These are phyloP conservation scores for Tyrophagus putrescentiae DNA, from an alignment of 1,140 invertebrate genomes.

Conservation along the genomic window DNA sequence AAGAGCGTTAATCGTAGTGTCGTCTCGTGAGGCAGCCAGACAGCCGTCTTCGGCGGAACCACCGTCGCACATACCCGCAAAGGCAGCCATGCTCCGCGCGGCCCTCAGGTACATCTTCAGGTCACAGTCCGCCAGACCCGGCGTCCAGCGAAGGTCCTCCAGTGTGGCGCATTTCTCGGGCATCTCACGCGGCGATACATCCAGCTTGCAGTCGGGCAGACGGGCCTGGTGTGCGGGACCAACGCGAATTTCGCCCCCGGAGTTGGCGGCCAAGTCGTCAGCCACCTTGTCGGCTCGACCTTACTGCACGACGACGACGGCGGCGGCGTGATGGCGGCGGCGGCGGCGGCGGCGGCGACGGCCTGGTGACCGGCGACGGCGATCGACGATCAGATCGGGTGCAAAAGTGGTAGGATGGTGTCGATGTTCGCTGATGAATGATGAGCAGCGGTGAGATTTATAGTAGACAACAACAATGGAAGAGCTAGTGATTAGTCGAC, in stretches of 20 bases:
- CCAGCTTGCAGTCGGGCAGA: conserved; percentile 59
- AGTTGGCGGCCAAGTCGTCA: conserved; percentile 44
- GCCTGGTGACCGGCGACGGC: not conserved
- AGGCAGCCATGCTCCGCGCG: conserved; percentile 61
- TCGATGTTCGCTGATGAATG: not conserved
- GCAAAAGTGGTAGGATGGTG: not conserved
- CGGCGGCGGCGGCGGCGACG: not conserved
- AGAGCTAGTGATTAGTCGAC: no score
- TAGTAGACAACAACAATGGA: no score
- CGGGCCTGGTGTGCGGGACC: conserved; percentile 77
- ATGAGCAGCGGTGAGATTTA: no score
- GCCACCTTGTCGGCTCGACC: conserved; percentile 37
- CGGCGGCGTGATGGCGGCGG: not conserved
- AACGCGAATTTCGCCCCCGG: conserved; percentile 85
- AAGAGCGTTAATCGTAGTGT: conserved; percentile 92
- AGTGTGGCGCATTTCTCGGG: conserved; percentile 53
- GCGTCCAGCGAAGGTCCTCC: conserved; percentile 84
- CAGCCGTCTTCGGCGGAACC: conserved; percentile 90
- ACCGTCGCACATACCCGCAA: conserved; percentile 93
- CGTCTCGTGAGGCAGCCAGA: conserved; percentile 83
- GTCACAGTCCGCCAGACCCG: conserved; percentile 76
- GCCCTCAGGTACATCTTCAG: conserved; percentile 92
- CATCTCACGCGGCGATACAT: conserved; percentile 46
- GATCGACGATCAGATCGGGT: not conserved
- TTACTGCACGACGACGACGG: not conserved